Evolutionary conservation across 2,113 vertebrate genomes (phyloP).

Genomic region (Carettochelys insculpta): DNA sequence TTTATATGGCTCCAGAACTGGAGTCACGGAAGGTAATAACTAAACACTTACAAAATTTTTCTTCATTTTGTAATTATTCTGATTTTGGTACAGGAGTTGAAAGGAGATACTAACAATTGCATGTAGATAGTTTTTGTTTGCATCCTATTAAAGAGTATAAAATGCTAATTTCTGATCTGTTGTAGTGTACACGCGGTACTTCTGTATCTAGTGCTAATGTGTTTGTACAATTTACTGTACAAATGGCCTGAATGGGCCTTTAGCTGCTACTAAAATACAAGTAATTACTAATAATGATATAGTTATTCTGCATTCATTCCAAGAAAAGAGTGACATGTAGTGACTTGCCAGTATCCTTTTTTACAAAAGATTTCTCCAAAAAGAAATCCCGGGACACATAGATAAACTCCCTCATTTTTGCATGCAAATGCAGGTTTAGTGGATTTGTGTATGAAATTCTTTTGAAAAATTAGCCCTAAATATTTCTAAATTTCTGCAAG

Average conservation of each 20-base stretch:
- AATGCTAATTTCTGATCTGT: not conserved
- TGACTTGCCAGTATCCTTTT: not conserved
- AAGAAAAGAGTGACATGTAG: not conserved
- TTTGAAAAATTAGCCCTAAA: not conserved
- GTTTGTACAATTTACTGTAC: not conserved
- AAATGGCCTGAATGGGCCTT: not conserved
- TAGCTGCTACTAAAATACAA: not conserved
- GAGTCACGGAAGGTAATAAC: slow-evolving; percentile 79
- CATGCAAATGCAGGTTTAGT: not conserved
- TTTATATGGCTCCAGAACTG: slow-evolving; percentile 45
- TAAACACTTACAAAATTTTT: not conserved
- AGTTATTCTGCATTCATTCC: not conserved
- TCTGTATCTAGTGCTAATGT: not conserved
- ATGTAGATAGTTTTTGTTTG: not conserved
- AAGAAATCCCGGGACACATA: not conserved
- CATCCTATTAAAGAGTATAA: not conserved
- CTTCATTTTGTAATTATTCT: not conserved
- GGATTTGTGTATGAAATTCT: not conserved
- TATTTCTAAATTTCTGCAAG: not conserved
- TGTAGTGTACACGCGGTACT: not conserved
- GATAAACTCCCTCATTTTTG: not conserved
- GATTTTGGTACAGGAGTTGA: not conserved
- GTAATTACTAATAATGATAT: not conserved
- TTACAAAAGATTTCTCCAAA: not conserved
- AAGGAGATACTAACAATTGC: not conserved